Conservation (phyloP, 2,888 invertebrate genomes). For the Teleiodes luculella region DNA sequence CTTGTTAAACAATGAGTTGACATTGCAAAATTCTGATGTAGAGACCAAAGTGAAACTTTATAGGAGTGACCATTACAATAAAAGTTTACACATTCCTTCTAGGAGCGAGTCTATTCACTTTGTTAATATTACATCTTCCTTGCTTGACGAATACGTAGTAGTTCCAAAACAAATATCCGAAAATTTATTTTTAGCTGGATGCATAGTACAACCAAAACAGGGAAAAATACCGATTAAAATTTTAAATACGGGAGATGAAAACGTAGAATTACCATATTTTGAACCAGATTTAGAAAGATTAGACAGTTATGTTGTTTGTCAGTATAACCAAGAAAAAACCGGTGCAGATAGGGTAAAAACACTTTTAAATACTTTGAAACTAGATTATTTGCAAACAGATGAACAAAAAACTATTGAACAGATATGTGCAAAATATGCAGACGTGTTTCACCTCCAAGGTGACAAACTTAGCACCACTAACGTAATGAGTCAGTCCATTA, state of each 20-base stretch:
- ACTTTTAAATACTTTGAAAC: conserved; percentile 13
- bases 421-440: conserved; percentile 16
- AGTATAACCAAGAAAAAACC: not conserved
- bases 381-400: conserved; percentile 15
- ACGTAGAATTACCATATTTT: not conserved
- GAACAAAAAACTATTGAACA: conserved; percentile 13
- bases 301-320: not conserved
- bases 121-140: not conserved
- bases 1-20: not conserved
- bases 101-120: conserved; percentile 4
- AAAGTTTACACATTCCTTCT: not conserved
- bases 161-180: not conserved
- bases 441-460: conserved; percentile 16
- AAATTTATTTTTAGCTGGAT: not conserved
- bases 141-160: not conserved
- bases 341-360: conserved; percentile 8
- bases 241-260: not conserved
- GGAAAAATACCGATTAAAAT: not conserved
- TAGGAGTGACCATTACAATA: not conserved
- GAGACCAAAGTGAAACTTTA: not conserved
- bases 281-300: not conserved
- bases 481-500: not conserved
- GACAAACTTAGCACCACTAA: conserved; percentile 2
- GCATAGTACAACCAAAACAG: not conserved
- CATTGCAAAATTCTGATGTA: not conserved